Evolutionary conservation across 2,797 vertebrate species (phyloP).

Genomic region (Podargus strigoides): DNA sequence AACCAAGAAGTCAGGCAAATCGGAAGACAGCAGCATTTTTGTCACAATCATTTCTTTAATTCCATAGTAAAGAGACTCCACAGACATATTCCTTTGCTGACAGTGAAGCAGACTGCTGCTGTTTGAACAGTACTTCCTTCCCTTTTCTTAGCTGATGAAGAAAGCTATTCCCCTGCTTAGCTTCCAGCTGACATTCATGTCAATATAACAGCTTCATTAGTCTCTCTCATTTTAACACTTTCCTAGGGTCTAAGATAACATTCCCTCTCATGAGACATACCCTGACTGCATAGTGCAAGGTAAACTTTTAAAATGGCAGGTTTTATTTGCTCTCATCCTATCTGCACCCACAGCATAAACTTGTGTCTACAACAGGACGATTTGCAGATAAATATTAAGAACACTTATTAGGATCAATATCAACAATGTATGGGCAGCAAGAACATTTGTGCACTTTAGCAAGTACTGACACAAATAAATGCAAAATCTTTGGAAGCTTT

Average conservation of each 20-base stretch:
- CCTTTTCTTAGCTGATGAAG: not conserved
- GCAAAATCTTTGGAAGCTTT: not conserved
- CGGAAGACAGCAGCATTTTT: not conserved
- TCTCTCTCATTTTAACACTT: constrained; percentile 23
- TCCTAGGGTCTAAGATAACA: not conserved
- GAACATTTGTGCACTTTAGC: not conserved
- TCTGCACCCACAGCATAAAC: not conserved
- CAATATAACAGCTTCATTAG: constrained; percentile 52
- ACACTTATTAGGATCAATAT: not conserved
- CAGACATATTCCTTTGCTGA: not conserved
- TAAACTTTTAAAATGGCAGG: constrained; percentile 8
- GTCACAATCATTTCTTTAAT: not conserved
- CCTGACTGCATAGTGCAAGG: not conserved
- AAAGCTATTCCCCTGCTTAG: constrained; percentile 23
- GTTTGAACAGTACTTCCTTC: not conserved
- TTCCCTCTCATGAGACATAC: not conserved
- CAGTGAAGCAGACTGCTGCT: not conserved
- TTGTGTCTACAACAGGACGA: not conserved
- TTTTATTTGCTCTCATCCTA: not conserved
- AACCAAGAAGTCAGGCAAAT: not conserved
- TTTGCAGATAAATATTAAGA: not conserved
- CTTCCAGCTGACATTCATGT: constrained; percentile 19
- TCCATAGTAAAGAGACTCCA: not conserved
- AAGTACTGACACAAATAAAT: not conserved
- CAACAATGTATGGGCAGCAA: not conserved